A percentile compares a stretch with the other conserved stretches of the same genome.
These are phyloP conservation scores for Batillaria attramentaria DNA, from an alignment of 1,140 invertebrate genomes.

Conservation along the genomic window DNA sequence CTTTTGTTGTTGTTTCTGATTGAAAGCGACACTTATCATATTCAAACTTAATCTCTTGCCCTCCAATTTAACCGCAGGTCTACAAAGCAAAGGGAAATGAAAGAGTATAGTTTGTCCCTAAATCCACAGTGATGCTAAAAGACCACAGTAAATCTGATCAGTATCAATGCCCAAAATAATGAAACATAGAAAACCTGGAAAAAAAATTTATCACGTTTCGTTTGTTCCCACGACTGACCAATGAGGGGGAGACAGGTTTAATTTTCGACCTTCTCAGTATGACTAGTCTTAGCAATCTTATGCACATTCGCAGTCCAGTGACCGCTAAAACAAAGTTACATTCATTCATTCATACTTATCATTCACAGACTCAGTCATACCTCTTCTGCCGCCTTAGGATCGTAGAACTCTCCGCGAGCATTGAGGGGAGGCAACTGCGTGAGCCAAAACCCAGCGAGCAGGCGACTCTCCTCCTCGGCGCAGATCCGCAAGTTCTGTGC, in stretches of 20 bases:
- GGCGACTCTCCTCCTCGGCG: conserved; percentile 49
- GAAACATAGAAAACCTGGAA: too few species aligned
- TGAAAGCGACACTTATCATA: neutral
- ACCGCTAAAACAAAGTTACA: neutral
- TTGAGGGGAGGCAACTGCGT: conserved; percentile 54
- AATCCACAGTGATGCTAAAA: neutral
- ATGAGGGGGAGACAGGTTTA: neutral
- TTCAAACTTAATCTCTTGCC: neutral
- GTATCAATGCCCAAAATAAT: too few species aligned
- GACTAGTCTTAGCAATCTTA: too few species aligned
- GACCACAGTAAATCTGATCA: neutral
- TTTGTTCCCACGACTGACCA: neutral
- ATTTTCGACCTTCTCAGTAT: neutral
- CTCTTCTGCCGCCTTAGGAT: conserved; percentile 42
- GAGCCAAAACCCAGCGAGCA: conserved; percentile 57
- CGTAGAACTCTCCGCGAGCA: conserved; percentile 43
- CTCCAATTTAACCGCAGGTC: neutral
- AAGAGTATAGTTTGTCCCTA: neutral
- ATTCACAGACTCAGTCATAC: conserved; percentile 21
- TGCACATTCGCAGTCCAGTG: too few species aligned
- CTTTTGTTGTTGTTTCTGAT: neutral
- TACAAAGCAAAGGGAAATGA: neutral
- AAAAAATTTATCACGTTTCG: too few species aligned
- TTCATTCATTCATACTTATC: neutral
- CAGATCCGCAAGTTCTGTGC: conserved; percentile 56